A percentile compares a stretch with the other conserved stretches of the same genome.
Evolutionary conservation across 1,140 invertebrate species (phyloP).

Genomic region (Chymomyza costata): DNA sequence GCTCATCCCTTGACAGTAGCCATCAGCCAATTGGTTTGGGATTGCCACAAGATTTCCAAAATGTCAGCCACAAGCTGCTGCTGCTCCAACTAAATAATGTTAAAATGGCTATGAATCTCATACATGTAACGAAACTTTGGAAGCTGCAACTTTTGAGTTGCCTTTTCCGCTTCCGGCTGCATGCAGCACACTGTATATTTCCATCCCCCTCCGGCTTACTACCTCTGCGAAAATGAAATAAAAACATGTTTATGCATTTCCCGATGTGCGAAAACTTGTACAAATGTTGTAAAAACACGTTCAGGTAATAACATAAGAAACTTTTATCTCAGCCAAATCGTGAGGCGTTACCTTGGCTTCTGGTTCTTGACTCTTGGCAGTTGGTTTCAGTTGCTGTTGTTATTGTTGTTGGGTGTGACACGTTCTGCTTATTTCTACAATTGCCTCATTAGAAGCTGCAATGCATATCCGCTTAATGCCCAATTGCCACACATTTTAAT

Average conservation of each 20-base stretch:
- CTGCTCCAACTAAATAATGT: constrained; percentile 13
- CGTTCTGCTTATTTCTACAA: constrained; percentile 53
- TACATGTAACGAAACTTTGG: constrained; percentile 8
- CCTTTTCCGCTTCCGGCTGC: constrained; percentile 2
- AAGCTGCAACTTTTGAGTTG: constrained; percentile 16
- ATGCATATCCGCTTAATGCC: constrained; percentile 52
- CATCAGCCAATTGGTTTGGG: constrained; percentile 42
- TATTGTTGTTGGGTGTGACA: constrained; percentile 20
- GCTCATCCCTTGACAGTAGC: no score
- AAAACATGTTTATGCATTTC: constrained; percentile 55
- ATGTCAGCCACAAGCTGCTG: constrained; percentile 25
- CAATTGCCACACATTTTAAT: constrained; percentile 40
- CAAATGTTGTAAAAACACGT: constrained; percentile 53
- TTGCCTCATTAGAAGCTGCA: constrained; percentile 55
- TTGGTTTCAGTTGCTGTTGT: constrained; percentile 12
- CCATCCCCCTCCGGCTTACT: constrained; percentile 17
- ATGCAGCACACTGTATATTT: no score
- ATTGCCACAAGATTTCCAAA: constrained; percentile 27
- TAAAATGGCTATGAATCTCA: constrained; percentile 13
- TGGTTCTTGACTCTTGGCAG: not conserved
- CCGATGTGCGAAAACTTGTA: constrained; percentile 39
- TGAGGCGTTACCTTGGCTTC: constrained; percentile 4
- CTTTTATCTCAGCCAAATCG: constrained; percentile 43
- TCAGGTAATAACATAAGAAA: constrained; percentile 54
- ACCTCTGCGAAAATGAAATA: constrained; percentile 25